Base-by-base conservation (phyloP, 1,140 invertebrate genomes). In the Pogonognathellus flavescens region DNA sequence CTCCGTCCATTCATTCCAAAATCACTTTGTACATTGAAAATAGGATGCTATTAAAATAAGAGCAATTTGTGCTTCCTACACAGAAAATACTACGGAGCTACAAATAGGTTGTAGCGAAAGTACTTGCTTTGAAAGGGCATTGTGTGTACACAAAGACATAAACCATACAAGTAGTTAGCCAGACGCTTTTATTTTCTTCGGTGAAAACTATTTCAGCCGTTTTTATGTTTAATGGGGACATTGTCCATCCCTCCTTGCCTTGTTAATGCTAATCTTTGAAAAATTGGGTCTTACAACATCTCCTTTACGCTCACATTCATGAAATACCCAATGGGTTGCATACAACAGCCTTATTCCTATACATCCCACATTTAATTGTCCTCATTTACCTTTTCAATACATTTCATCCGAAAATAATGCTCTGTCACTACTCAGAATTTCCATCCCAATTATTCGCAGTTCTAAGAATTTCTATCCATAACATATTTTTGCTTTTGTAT, bases 181-280 rank as follows among this genome's bases (percentile, higher is more conserved):
- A 50, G 70, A 76, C 25, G 70, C 5, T 76, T 76, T 76, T 76
- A 76, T 76, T 76, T 72, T n/a, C 70, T 50, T 66, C 41, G n/a
- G 70, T 50, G 70, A 25, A 76, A 76, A 76, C 16, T 11, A 50
- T 50, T 50, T 50, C 70, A 18, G 70, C 70, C 70, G 31, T 76
- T 76, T 25, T 76, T 76, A 31, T 76, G 70, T 76, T 76, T 76
- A 76, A 76, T 76, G 70, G 70, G 41, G 70, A 76, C 70, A 76
- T 76, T 76, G 70, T 76, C 70, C 70, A 76, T 76, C 70, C 70
- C 25, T 31, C 31, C n/a, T 62, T 62, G 59, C 59, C 59, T 62
- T 5, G 59, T 55, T 55, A 11, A 66, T 66, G 62, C 62, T 66
- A 66, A 66, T 66, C 62, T 66, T 25, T 66, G 18, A 66, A 25